Evolutionary conservation across 2,888 invertebrate species (phyloP), one percentile per base, ranked within the genome.

Genomic region (Orgyia antiqua): DNA sequence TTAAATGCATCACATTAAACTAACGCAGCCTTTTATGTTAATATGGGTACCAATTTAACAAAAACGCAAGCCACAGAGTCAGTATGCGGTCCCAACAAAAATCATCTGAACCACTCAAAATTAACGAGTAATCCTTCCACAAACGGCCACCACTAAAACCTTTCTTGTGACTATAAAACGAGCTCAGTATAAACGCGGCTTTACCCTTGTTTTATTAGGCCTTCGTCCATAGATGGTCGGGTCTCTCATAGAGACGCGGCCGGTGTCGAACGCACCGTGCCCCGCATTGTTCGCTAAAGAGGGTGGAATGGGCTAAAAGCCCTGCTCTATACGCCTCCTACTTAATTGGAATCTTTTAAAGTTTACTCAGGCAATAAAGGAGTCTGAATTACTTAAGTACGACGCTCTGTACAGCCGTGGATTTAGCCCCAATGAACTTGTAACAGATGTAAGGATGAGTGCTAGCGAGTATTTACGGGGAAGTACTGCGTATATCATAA

Each of bases 271-370:
- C 42, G 51, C 48, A 43, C 44, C 38, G 39, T 36, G 45, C 38
- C 45, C 35, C 38, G 57, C 51, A 68, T 77, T 77, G 79, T 79
- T 71, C 68, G 51, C 51, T 68, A 64, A 70, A 70, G 69, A 68
- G 68, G 67, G 43, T 50, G 38, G 61, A 58, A 49, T 43, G 50
- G 50, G 53, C 59, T 71, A 67, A 68, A 68, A 70, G 67, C 65
- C 29, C 42, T 44, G 48, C 48, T 55, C 62, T 40, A 40, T 54
- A 45, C 48, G 55, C 52, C 48, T 51, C 36, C 57, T 57, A 65
- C 68, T 77, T 83, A 82, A 82, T 83, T 82, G 80, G 76, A 76
- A 77, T 82, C 82, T 82, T 80, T 83, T 79, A 83, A 82, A 80
- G 74, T 83, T 82, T 77, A 76, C 74, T 75, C 65, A 50, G 57